Percentiles rank a stretch among this genome's conserved stretches.
Conservation (phyloP, 2,888 invertebrate species). For the Tupiocoris notatus region DNA sequence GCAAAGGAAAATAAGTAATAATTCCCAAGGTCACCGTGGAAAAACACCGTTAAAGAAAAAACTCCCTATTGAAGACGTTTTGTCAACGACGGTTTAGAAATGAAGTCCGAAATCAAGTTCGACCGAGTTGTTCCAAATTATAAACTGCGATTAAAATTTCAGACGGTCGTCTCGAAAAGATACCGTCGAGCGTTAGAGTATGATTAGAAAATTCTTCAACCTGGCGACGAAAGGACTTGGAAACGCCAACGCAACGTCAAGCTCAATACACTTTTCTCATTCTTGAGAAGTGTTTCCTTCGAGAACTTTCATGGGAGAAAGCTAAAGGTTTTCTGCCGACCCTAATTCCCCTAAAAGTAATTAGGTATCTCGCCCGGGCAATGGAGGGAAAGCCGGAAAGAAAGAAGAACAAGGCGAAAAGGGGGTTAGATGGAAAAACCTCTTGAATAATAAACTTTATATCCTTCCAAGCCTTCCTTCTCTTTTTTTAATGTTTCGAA, state of each 20-base stretch:
- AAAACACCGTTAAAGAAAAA: too few relatives aligned
- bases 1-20: too few relatives aligned
- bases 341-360: slow-evolving; percentile 15
- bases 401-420: slow-evolving; percentile 9
- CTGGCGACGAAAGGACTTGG: neutral
- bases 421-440: neutral
- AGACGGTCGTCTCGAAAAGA: too few relatives aligned
- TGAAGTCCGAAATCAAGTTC: too few relatives aligned
- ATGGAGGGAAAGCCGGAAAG: neutral
- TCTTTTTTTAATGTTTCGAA: neutral
- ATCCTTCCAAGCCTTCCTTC: neutral
- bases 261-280: neutral
- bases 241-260: neutral
- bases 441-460: neutral
- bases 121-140: too few relatives aligned
- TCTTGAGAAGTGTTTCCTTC: neutral
- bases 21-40: too few relatives aligned
- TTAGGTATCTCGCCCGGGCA: slow-evolving; percentile 12
- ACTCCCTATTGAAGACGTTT: too few relatives aligned
- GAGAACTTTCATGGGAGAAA: slow-evolving; percentile 1
- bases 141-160: too few relatives aligned
- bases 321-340: neutral
- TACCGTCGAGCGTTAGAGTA: neutral
- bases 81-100: too few relatives aligned
- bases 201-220: neutral